Evolutionary conservation across 2,888 invertebrate genomes (phyloP).

Genomic region (Limulus polyphemus): DNA sequence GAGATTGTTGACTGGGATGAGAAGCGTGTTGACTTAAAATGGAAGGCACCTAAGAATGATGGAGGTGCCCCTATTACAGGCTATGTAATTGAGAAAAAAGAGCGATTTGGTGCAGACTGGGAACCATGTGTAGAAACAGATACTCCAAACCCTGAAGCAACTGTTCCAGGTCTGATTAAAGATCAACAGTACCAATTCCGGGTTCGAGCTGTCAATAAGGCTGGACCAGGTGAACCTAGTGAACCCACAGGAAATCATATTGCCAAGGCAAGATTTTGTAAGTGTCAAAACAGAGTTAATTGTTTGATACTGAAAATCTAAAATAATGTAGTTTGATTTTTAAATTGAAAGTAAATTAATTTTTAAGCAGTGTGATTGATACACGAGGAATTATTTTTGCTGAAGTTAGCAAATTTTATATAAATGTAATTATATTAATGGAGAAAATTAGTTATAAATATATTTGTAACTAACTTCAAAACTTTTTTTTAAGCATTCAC

Average conservation of each 20-base stretch:
- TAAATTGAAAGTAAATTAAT: no score
- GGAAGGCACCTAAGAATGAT: slow-evolving; percentile 43
- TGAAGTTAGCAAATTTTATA: no score
- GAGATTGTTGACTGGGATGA: slow-evolving; percentile 50
- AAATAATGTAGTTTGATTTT: no score
- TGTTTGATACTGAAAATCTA: background rate
- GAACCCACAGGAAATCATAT: slow-evolving; percentile 62
- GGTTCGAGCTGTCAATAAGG: slow-evolving; percentile 39
- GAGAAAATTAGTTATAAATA: no score
- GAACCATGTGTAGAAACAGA: slow-evolving; percentile 53
- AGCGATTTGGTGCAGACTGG: slow-evolving; percentile 41
- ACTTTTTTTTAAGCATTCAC: no score
- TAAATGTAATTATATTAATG: no score
- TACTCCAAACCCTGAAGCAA: slow-evolving; percentile 58
- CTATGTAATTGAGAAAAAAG: slow-evolving; percentile 79
- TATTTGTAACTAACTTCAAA: no score
- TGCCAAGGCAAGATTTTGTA: slow-evolving; percentile 75
- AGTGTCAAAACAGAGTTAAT: slow-evolving; percentile 40
- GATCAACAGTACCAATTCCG: slow-evolving; percentile 42
- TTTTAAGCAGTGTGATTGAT: no score
- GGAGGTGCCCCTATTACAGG: slow-evolving; percentile 32
- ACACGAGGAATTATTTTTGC: no score
- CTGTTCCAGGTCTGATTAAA: slow-evolving; percentile 76
- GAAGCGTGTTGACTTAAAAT: slow-evolving; percentile 64
- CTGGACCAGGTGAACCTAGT: slow-evolving; percentile 38